Base-by-base conservation (phyloP, 2,888 invertebrate species). In the Anarsia innoxiella region DNA sequence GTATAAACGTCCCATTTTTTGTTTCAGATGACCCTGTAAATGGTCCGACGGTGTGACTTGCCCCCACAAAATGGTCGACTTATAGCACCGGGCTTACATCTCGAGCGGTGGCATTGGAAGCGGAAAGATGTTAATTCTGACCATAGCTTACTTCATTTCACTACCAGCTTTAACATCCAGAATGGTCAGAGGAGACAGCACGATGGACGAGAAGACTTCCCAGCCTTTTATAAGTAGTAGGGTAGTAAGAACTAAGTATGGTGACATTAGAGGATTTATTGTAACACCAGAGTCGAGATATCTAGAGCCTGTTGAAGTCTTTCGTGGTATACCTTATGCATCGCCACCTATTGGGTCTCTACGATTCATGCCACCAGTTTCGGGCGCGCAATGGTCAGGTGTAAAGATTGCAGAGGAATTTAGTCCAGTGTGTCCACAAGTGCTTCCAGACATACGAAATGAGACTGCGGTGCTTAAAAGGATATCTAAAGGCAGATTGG, bases 291-390 rank as follows among this genome's bases (percentile, higher is more conserved):
- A 94, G 56, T 89, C 91, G 13, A 89, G 93, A 49, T 92, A 90
- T 65, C 78, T 95, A 53, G 94, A 94, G 70, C 93, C 94, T 39
- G 96, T 97, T 12, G 97, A 97, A 73, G 93, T 95, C 46, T 97
- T 95, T 71, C 88, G 94, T 34, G 97, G 97, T 4, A 92, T 98
- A 41, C 97, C 97, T 3, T 98, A 97, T 74, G 98, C 97, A 14
- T 95, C 96, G 31, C 93, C 97, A 12, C 96, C 97, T 19, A 85
- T 93, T 28, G 96, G 95, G 3, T 91, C 92, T 40, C 83, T 97
- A 42, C 88, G 98, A 41, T 98, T 98, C 74, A 97, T 97, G 96
- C 97, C 97, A 8, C 97, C 97, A 12, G 96, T 96, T 12, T 94
- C 94, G 42, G 95, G 96, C 14, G 94, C 95, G 36, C 90, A 95